Conservation (phyloP, 2,888 invertebrate species). For the Ceraclea dissimilis region DNA sequence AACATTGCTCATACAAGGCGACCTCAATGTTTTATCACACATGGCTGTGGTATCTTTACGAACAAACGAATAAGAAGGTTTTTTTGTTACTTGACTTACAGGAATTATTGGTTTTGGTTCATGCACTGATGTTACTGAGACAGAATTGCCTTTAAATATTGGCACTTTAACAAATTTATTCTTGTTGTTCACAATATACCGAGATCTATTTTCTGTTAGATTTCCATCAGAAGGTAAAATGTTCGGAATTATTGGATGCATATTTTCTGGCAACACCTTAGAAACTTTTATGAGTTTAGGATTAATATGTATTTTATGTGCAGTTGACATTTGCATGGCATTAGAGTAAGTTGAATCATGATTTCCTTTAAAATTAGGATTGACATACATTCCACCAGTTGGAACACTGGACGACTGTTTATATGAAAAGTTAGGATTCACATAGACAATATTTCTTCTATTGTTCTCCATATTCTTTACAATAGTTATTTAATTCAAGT, state of each 20-base stretch:
- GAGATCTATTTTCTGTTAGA: neutral
- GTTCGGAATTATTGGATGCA: neutral
- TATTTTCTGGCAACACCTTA: neutral
- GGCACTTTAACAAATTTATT: neutral
- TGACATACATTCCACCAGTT: conserved; percentile 31
- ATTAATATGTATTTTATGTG: conserved; percentile 42
- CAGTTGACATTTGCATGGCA: too few species aligned
- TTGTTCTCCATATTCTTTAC: conserved; percentile 1
- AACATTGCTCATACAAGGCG: too few species aligned
- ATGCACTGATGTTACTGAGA: neutral
- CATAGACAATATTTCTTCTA: conserved; percentile 8
- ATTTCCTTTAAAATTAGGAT: conserved; percentile 38
- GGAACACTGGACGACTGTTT: conserved; percentile 6
- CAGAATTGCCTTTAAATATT: neutral
- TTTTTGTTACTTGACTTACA: conserved; percentile 3
- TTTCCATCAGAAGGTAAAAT: too few species aligned
- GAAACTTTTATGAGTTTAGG: conserved; percentile 36
- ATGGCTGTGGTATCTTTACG: conserved; percentile 10
- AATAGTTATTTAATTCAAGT: neutral
- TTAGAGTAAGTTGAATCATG: neutral
- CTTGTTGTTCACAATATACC: neutral
- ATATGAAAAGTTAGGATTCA: conserved; percentile 20
- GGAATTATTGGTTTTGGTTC: neutral
- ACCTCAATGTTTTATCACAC: too few species aligned
- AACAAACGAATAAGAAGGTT: conserved; percentile 18